Base-by-base conservation (phyloP, 2,797 vertebrate species). In the Smutsia gigantea region DNA sequence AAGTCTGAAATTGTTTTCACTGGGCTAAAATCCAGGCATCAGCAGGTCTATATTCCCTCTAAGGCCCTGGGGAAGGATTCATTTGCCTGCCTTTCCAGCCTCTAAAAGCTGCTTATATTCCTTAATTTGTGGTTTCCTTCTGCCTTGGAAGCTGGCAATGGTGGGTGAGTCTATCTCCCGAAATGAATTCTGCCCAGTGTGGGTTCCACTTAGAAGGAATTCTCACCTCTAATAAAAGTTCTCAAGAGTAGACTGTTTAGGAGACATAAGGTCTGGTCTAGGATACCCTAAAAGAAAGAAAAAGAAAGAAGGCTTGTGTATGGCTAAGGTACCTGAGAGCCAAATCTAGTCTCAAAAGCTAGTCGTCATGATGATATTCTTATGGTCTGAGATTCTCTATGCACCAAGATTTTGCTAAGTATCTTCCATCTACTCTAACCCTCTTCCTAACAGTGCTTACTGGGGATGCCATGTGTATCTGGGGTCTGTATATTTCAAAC, bases 401-500 rank as follows among this genome's bases (percentile, higher is more conserved):
- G 15, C 59, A 71, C 51, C 53, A 88, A 55, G 13, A 77, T 63
- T 90, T 94, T 88, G 34, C 29, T 72, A 95, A 85, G 39, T 82
- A 31, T 85, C 29, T 91, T 86, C 2, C n/a, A 14, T 96, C 19
- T 78, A 78, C 39, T 68, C 46, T n/a, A 77, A 25, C 7, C n/a
- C 21, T 72, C 49, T 96, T 88, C 74, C 39, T 19, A 93, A 69
- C 0, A 27, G 55, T 90, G 39, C 42, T 87, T 94, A 61, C 75
- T 0, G 7, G 91, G 21, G 63, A 13, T 96, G 6, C 31, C 27
- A 29, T 75, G 59, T 79, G 8, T 89, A 64, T 79, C 34, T 83
- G 12, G 21, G 82, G 42, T 57, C 78, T 97, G 1, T 79, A 15
- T 88, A 74, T 93, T 89, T 97, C 87, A 34, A 97, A 53, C 46